phyloP scores from a whole-genome alignment of 2,888 invertebrate species.

The Nymphalis polychloros region DNA sequence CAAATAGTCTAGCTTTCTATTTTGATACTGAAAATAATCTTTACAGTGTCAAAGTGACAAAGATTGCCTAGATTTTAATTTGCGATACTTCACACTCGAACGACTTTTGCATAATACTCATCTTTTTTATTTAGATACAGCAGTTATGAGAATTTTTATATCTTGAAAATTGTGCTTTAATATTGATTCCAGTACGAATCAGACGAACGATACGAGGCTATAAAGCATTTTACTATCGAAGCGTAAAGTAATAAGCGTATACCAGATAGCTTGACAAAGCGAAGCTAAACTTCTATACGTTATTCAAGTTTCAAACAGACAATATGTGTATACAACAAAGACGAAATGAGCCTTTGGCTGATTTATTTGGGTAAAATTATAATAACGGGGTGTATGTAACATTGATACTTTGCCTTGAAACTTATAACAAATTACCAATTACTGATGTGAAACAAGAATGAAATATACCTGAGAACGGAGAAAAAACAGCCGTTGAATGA shows the following conservation, averaged over 20 bases:
- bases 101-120: conserved; percentile 34
- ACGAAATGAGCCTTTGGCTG: neutral
- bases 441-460: neutral
- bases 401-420: too few relatives aligned
- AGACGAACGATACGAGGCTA: neutral
- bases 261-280: conserved; percentile 1
- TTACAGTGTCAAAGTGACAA: conserved; percentile 34
- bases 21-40: conserved; percentile 54
- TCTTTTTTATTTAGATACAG: conserved; percentile 37
- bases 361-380: neutral
- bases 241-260: conserved; percentile 3
- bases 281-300: neutral
- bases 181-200: neutral
- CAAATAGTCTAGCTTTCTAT: conserved; percentile 68
- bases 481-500: conserved; percentile 2
- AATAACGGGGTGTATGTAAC: too few relatives aligned
- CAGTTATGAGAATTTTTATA: conserved; percentile 19
- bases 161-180: neutral
- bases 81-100: conserved; percentile 37
- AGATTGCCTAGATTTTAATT: conserved; percentile 38
- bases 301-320: conserved; percentile 6
- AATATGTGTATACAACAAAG: conserved; percentile 1
- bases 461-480: neutral
- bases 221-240: neutral
- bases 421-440: too few relatives aligned